A percentile compares a stretch with the other conserved stretches of the same genome.
phyloP scores from a whole-genome alignment of 2,797 vertebrate genomes.

The Fringilla coelebs region DNA sequence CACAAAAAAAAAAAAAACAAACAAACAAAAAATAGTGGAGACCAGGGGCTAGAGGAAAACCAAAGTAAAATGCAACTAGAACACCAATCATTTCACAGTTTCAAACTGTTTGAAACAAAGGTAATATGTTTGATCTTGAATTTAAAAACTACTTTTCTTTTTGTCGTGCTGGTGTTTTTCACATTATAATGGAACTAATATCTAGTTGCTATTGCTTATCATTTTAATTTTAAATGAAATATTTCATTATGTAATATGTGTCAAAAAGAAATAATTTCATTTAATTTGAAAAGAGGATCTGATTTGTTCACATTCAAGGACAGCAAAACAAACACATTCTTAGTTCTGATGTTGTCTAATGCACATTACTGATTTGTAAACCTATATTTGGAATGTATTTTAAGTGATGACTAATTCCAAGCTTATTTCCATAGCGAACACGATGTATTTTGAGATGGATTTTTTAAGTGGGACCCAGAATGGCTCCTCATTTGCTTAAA shows the following conservation, averaged over 20 bases:
- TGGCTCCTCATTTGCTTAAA: conserved; percentile 38
- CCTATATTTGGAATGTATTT: neutral
- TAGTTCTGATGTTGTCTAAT: neutral
- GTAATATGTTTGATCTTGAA: neutral
- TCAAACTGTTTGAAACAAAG: neutral
- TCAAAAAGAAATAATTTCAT: neutral
- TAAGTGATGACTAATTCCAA: conserved; percentile 23
- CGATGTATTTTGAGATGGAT: neutral
- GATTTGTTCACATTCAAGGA: neutral
- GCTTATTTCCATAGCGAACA: conserved; percentile 15
- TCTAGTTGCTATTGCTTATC: neutral
- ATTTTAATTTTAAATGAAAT: neutral
- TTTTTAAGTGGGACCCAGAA: neutral
- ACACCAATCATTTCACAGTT: neutral
- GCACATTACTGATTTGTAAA: neutral
- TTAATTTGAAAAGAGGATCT: neutral
- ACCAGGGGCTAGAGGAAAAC: neutral
- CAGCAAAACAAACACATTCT: neutral
- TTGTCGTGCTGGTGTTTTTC: neutral
- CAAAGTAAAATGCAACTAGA: neutral
- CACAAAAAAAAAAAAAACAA: neutral
- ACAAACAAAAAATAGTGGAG: neutral
- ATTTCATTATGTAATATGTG: neutral
- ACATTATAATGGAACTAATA: neutral
- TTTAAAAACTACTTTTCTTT: neutral